Evolutionary conservation across 1,140 invertebrate genomes (phyloP).

Genomic region (silkworm (Bombyx mori)): ASM3026992v2 NC_085130.1:18969501-18970000

Average conservation of each 20-base stretch:
- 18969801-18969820: slow-evolving; percentile 35
- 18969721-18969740: slow-evolving; percentile 94
- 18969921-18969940: neutral
- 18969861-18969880: too few relatives aligned
- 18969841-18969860: too few relatives aligned
- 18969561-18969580: too few relatives aligned
- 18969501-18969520: neutral
- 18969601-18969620: slow-evolving; percentile 88
- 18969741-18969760: slow-evolving; percentile 91
- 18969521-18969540: neutral
- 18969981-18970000: too few relatives aligned
- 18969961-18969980: too few relatives aligned
- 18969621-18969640: slow-evolving; percentile 97
- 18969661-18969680: slow-evolving; percentile 95
- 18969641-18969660: slow-evolving; percentile 88
- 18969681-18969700: slow-evolving; percentile 80
- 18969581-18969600: slow-evolving; percentile 38
- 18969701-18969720: slow-evolving; percentile 94
- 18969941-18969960: too few relatives aligned
- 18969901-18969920: too few relatives aligned
- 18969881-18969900: too few relatives aligned
- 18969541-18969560: too few relatives aligned
- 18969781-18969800: slow-evolving; percentile 39
- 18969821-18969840: slow-evolving; percentile 16
- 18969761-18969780: slow-evolving; percentile 79